phyloP scores from a whole-genome alignment of 2,797 vertebrate genomes.

The Lepus townsendii region DNA sequence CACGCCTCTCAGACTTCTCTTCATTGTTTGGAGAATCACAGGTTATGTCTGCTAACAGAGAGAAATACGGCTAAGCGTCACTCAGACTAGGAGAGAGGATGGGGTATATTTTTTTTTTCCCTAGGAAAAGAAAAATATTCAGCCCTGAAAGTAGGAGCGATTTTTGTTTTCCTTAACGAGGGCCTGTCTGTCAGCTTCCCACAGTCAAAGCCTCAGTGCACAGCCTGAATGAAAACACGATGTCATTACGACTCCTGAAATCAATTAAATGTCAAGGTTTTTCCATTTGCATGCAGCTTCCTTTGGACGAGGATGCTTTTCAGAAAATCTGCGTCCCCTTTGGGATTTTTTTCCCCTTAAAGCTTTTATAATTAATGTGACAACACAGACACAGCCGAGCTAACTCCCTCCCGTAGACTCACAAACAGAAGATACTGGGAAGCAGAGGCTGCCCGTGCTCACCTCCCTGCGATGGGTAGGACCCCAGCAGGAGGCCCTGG shows the following conservation, averaged over 20 bases:
- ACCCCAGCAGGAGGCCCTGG: accelerated
- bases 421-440: neutral
- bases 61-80: neutral
- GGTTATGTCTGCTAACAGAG: neutral
- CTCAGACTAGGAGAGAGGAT: neutral
- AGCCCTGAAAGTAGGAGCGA: neutral
- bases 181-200: neutral
- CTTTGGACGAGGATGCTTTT: slow-evolving; percentile 48
- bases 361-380: slow-evolving; percentile 27
- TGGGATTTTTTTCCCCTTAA: neutral
- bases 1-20: neutral
- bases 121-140: slow-evolving; percentile 30
- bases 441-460: neutral
- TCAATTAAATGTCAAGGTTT: slow-evolving; percentile 59
- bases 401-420: neutral
- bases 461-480: no score
- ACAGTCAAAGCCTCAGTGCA: neutral
- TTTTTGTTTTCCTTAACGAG: slow-evolving; percentile 1
- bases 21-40: slow-evolving; percentile 21
- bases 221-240: slow-evolving; percentile 23
- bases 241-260: neutral
- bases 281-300: slow-evolving; percentile 10
- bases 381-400: neutral
- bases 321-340: slow-evolving; percentile 64
- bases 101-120: neutral